Base-by-base conservation (phyloP, 2,888 invertebrate genomes). In the Tuta absoluta region DNA sequence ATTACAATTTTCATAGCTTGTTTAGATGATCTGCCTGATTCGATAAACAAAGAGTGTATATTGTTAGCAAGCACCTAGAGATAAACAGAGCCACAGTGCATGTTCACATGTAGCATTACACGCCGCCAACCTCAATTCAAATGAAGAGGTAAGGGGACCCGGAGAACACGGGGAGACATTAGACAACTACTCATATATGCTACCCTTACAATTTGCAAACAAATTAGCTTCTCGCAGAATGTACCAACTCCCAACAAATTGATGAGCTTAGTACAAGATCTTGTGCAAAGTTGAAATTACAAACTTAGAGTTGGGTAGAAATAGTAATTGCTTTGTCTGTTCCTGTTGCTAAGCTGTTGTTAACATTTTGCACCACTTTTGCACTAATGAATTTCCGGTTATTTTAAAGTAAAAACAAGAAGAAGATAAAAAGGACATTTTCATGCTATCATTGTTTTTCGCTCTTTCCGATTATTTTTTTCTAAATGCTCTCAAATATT, bases 121-220 rank as follows among this genome's bases (percentile, higher is more conserved):
- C 24, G 53, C 28, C 53, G n/a, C 17, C 56, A 56, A 24, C 24
- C 33, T 56, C 28, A 33, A 56, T 56, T 56, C 33, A 33, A 56
- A 56, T 56, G 56, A 56, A 56, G 56, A 56, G 56, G 56, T 33
- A 28, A 56, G 17, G 56, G 56, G 56, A 33, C 17, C n/a, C 33
- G 33, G 7, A 33, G 33, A 28, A 23, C 17, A 17, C 33, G 33
- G 56, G 24, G 56, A 28, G 56, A 33, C 56, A 56, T 33, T 33
- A 56, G 56, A 56, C 33, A 56, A 56, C 56, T 19, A 56, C 56
- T 56, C 33, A 33, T 56, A 56, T 56, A 56, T 33, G 28, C 33
- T 56, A 33, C 56, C 19, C 33, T 56, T 56, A 56, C 56, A 56
- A 56, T 56, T 56, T 33, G 28, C 56, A 33, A 56, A 24, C 33